Evolutionary conservation across 2,888 invertebrate genomes (phyloP).

Genomic region (Parascotia fuliginaria): DNA sequence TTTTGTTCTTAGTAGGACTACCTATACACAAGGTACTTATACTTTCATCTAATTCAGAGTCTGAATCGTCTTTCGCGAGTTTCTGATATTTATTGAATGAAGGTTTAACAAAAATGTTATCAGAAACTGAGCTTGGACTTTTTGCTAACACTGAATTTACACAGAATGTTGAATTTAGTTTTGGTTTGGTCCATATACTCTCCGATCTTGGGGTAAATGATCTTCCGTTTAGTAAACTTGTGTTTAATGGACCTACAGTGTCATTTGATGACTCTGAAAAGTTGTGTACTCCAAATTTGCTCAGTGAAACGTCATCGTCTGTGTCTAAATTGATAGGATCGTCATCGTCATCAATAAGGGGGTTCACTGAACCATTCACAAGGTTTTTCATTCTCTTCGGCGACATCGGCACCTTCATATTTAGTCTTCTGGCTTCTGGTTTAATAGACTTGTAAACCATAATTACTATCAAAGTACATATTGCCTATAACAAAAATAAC

Average conservation of each 20-base stretch:
- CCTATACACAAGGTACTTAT: slow-evolving; percentile 83
- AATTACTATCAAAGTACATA: slow-evolving; percentile 62
- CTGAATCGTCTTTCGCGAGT: slow-evolving; percentile 72
- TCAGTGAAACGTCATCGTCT: slow-evolving; percentile 78
- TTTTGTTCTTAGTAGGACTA: slow-evolving; percentile 68
- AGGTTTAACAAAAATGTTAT: slow-evolving; percentile 72
- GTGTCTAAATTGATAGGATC: slow-evolving; percentile 68
- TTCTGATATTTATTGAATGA: slow-evolving; percentile 76
- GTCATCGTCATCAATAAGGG: slow-evolving; percentile 60
- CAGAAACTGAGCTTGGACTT: slow-evolving; percentile 67
- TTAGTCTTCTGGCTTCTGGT: slow-evolving; percentile 41
- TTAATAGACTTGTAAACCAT: slow-evolving; percentile 66
- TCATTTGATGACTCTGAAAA: slow-evolving; percentile 75
- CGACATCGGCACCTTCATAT: slow-evolving; percentile 45
- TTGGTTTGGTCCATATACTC: slow-evolving; percentile 71
- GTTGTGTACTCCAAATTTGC: slow-evolving; percentile 76
- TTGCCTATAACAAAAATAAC: slow-evolving; percentile 66
- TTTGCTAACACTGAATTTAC: slow-evolving; percentile 65
- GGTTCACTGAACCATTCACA: slow-evolving; percentile 51
- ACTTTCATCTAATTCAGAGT: slow-evolving; percentile 83
- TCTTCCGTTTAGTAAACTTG: slow-evolving; percentile 66
- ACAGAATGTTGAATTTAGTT: slow-evolving; percentile 74
- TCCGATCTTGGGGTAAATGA: slow-evolving; percentile 69
- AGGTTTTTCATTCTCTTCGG: slow-evolving; percentile 66
- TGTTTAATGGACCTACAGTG: slow-evolving; percentile 57